Evolutionary conservation across 2,113 vertebrate genomes (phyloP).

Genomic region (Bufo gargarizans): DNA sequence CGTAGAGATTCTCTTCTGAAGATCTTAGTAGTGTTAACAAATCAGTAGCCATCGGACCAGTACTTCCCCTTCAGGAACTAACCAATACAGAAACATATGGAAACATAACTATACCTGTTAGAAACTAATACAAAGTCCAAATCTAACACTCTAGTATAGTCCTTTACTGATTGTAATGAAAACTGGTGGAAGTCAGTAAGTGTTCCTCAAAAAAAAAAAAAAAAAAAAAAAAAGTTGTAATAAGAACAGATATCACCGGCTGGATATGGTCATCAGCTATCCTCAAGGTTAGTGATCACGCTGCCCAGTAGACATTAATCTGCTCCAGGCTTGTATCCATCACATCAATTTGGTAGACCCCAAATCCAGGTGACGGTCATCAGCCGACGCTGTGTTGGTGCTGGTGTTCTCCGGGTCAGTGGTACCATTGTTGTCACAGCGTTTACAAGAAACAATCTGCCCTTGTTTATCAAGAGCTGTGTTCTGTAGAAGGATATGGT

Average conservation of each 20-base stretch:
- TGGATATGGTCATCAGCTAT: conserved; percentile 58
- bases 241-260: background rate
- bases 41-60: conserved; percentile 30
- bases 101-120: conserved; percentile 2
- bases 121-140: background rate
- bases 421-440: conserved; percentile 64
- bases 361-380: conserved; percentile 57
- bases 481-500: conserved; percentile 76
- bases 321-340: conserved; percentile 65
- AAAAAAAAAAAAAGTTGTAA: conserved; percentile 10
- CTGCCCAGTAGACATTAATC: conserved; percentile 18
- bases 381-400: conserved; percentile 61
- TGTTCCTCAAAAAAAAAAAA: background rate
- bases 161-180: background rate
- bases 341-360: conserved; percentile 62
- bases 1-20: conserved; percentile 6
- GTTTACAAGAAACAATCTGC: conserved; percentile 81
- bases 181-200: background rate
- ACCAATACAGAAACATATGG: conserved; percentile 8
- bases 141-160: background rate
- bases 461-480: conserved; percentile 97
- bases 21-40: conserved; percentile 12
- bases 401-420: conserved; percentile 62
- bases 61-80: background rate
- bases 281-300: conserved; percentile 48